Evolutionary conservation across 2,797 vertebrate species (phyloP).

Genomic region (Miichthys miiuy): DNA sequence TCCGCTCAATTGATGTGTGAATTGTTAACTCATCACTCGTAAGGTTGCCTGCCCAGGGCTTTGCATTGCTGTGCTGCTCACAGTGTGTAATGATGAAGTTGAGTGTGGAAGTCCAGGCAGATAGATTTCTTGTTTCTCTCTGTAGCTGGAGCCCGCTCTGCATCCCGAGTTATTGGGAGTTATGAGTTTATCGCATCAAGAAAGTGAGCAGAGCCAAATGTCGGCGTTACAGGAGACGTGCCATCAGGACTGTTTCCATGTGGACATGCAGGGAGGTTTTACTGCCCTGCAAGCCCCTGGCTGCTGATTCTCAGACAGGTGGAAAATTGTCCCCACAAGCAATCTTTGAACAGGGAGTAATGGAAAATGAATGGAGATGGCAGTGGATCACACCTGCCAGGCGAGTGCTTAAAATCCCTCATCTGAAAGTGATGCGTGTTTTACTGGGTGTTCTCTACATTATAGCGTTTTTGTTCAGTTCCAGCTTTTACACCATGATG

Average conservation of each 20-base stretch:
- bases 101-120: background rate
- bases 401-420: conserved; percentile 24
- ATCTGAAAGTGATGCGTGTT: conserved; percentile 22
- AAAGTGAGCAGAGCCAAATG: conserved; percentile 31
- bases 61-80: conserved; percentile 16
- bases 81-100: conserved; percentile 28
- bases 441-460: conserved; percentile 6
- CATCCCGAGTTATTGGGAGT: conserved; percentile 14
- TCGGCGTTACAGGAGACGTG: background rate
- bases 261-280: conserved; percentile 40
- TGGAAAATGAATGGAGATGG: conserved; percentile 45
- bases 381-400: conserved; percentile 36
- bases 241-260: conserved; percentile 26
- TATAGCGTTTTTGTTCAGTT: background rate
- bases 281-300: conserved; percentile 37
- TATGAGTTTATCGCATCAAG: conserved; percentile 32
- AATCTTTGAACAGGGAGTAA: conserved; percentile 56
- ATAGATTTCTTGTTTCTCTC: conserved; percentile 7
- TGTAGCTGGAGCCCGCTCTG: background rate
- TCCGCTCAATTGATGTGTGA: conserved; percentile 56
- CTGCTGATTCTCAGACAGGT: conserved; percentile 65
- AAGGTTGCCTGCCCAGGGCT: conserved; percentile 31
- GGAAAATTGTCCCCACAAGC: conserved; percentile 73
- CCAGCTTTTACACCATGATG: conserved; percentile 4
- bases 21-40: conserved; percentile 39